Evolutionary conservation across 1,140 invertebrate species (phyloP), one percentile per base, ranked within the genome.

Genomic region (Metaphire vulgaris): DNA sequence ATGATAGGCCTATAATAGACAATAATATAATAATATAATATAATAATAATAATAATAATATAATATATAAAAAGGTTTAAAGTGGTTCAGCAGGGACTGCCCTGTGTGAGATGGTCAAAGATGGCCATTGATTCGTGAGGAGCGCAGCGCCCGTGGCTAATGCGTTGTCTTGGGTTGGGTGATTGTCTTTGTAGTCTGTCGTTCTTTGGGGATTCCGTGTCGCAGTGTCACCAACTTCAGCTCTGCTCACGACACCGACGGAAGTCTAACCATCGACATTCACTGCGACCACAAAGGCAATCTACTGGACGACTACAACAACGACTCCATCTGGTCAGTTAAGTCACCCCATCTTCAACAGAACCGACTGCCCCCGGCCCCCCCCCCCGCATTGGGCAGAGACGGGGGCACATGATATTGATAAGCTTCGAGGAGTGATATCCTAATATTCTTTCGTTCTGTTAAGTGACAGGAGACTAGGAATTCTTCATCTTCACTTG

Each of bases 181-280:
- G n/a, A n/a, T n/a, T n/a, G n/a, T n/a, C n/a, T n/a, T n/a, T n/a
- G 64, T 81, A 89, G 92, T 95, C 82, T 93, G 93, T 81, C 88
- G 94, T 82, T 89, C 93, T 1, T 84, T 98, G 1, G 95, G 95
- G 1, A 91, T 97, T 33, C 94, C 95, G 0, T 91, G 91, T 79
- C 88, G 95, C 33, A 89, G 92, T 0, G 89, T 97, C 0, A 95
- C 93, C 0, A 95, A 93, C 80, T 97, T 92, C 82, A 89, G 91
- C 0, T 94, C 93, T 2, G 95, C 94, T 2, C 95, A 98, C 83
- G 95, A 97, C 83, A 96, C 93, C 0, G 92, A 97, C 82, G 90
- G 90, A 75, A 94, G 91, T 79, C 86, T 97, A n/a, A 96, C 94
- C 0, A 91, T 97, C 6, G 95, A 97, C 82, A 92, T 92, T 69